Conservation (phyloP, 2,113 vertebrate species). For the Arizona elegans region DNA sequence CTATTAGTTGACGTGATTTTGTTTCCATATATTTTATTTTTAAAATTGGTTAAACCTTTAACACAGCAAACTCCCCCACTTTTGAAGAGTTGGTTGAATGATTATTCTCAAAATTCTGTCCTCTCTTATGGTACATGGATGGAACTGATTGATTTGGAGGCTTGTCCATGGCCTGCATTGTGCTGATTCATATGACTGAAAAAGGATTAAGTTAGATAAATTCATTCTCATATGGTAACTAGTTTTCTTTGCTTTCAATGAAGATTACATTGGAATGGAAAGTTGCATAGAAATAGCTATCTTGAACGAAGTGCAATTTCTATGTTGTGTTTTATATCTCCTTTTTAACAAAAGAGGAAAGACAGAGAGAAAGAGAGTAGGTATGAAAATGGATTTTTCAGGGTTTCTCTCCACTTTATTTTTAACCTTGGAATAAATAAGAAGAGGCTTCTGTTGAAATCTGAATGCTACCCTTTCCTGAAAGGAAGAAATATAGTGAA, state of each 20-base stretch:
- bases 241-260: background rate
- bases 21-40: background rate
- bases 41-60: background rate
- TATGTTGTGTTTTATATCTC: background rate
- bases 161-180: background rate
- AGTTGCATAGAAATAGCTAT: background rate
- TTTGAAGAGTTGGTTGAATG: background rate
- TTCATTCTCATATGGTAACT: background rate
- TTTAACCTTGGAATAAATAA: background rate
- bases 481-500: background rate
- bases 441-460: background rate
- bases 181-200: background rate
- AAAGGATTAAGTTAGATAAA: background rate
- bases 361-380: background rate
- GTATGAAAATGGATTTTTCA: background rate
- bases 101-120: background rate
- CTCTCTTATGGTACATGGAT: background rate
- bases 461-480: background rate
- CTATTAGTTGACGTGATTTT: background rate
- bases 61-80: background rate
- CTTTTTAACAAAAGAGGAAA: background rate
- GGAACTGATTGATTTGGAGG: background rate
- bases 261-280: background rate
- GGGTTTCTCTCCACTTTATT: background rate
- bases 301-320: background rate